Percentiles rank a stretch among this genome's conserved stretches.
These are phyloP conservation scores for Tauraco erythrolophus DNA, from an alignment of 2,113 vertebrate genomes.

Conservation along the genomic window DNA sequence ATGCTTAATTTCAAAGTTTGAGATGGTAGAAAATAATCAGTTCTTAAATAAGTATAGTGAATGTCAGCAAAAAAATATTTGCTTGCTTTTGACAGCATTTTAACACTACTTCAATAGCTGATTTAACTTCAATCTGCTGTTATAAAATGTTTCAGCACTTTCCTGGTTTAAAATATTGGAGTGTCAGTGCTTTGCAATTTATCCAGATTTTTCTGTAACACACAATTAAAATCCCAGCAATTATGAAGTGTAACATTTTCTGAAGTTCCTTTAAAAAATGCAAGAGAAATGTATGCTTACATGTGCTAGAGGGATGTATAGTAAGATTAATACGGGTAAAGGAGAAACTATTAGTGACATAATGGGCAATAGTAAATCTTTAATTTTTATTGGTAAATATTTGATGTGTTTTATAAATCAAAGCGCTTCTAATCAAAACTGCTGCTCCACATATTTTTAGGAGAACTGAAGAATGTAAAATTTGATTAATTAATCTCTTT, in stretches of 20 bases:
- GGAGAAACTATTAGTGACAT: conserved; percentile 6
- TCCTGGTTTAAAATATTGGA: background rate
- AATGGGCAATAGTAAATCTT: background rate
- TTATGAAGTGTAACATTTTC: conserved; percentile 11
- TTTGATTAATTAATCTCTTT: background rate
- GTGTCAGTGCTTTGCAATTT: conserved; percentile 22
- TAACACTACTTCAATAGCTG: conserved; percentile 59
- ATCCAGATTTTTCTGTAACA: background rate
- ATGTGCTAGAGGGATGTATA: background rate
- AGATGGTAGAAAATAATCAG: conserved; percentile 23
- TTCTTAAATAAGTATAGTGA: conserved; percentile 20
- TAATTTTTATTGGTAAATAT: conserved; percentile 14
- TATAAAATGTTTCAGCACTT: conserved; percentile 54
- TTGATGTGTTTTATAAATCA: conserved; percentile 33
- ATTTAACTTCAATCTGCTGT: conserved; percentile 55
- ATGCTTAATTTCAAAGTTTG: conserved; percentile 17
- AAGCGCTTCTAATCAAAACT: conserved; percentile 21
- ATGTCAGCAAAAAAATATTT: conserved; percentile 55
- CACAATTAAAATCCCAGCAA: conserved; percentile 17
- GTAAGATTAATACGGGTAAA: conserved; percentile 20
- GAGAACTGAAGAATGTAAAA: background rate
- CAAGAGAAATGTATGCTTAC: background rate
- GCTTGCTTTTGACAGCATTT: conserved; percentile 47
- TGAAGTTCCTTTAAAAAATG: conserved; percentile 18
- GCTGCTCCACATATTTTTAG: background rate